These are phyloP conservation scores for Epinotia ramella DNA, from an alignment of 2,888 invertebrate genomes.

Conservation along the genomic window DNA sequence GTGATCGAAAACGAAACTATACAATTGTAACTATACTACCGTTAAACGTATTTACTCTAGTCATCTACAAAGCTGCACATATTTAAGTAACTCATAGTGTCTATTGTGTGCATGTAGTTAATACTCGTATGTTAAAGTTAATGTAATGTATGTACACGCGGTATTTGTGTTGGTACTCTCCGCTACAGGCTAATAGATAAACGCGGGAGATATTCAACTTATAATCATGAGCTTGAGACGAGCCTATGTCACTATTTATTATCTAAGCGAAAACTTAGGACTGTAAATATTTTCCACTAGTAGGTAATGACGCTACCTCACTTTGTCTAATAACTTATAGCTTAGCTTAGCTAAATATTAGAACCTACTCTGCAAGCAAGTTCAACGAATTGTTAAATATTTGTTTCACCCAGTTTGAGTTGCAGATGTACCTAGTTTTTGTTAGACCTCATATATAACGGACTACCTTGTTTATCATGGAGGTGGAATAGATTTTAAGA, in stretches of 20 bases:
- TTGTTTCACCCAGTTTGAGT: conserved; percentile 36
- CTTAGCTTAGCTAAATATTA: conserved; percentile 72
- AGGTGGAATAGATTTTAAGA: conserved; percentile 69
- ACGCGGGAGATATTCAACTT: conserved; percentile 38
- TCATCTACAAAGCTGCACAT: conserved; percentile 84
- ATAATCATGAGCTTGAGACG: conserved; percentile 51
- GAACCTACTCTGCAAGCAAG: conserved; percentile 37
- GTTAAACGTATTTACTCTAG: conserved; percentile 82
- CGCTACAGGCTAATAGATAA: conserved; percentile 61
- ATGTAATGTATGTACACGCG: conserved; percentile 67
- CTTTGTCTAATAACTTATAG: conserved; percentile 79
- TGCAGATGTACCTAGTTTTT: conserved; percentile 36
- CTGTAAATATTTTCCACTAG: conserved; percentile 83
- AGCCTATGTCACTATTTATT: conserved; percentile 61
- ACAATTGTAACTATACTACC: conserved; percentile 73
- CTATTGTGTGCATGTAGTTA: conserved; percentile 76
- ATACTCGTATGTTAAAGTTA: conserved; percentile 77
- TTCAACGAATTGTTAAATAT: conserved; percentile 44
- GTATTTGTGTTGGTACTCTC: conserved; percentile 67
- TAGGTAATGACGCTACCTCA: conserved; percentile 85
- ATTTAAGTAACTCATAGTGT: conserved; percentile 65
- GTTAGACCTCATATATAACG: conserved; percentile 19
- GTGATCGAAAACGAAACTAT: conserved; percentile 81
- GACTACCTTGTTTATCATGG: conserved; percentile 43
- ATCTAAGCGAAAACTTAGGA: conserved; percentile 72